A percentile compares a stretch with the other conserved stretches of the same genome.
Conservation (phyloP, 2,888 invertebrate species). For the Troglohyphantes excavatus region DNA sequence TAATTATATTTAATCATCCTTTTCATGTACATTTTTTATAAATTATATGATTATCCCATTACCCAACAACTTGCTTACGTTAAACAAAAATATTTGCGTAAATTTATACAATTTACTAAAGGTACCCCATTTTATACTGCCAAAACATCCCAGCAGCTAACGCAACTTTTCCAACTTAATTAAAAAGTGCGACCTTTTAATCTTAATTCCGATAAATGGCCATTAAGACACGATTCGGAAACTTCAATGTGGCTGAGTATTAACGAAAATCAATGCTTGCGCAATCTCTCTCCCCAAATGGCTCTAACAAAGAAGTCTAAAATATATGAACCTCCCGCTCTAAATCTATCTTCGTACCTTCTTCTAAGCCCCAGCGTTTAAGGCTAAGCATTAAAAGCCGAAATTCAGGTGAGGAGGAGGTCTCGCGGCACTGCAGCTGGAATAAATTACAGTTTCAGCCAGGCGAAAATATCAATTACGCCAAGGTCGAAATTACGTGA, state of each 20-base stretch:
- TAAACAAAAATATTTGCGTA: no score
- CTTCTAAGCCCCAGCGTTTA: constrained; percentile 32
- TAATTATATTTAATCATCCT: no score
- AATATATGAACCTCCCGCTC: background rate
- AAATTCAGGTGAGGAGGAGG: constrained; percentile 48
- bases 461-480: constrained; percentile 69
- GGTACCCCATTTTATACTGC: no score
- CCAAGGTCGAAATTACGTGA: constrained; percentile 65
- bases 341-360: constrained; percentile 28
- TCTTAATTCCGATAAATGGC: background rate
- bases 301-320: constrained; percentile 29
- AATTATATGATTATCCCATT: no score
- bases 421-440: background rate
- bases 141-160: background rate
- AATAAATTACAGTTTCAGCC: constrained; percentile 52
- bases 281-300: constrained; percentile 32
- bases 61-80: no score
- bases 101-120: no score
- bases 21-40: no score
- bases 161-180: background rate
- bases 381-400: constrained; percentile 38
- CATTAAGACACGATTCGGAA: background rate
- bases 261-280: constrained; percentile 31
- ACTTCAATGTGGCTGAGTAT: constrained; percentile 1
- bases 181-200: background rate